Evolutionary conservation across 2,888 invertebrate species (phyloP).

Genomic region (Seira musarum): DNA sequence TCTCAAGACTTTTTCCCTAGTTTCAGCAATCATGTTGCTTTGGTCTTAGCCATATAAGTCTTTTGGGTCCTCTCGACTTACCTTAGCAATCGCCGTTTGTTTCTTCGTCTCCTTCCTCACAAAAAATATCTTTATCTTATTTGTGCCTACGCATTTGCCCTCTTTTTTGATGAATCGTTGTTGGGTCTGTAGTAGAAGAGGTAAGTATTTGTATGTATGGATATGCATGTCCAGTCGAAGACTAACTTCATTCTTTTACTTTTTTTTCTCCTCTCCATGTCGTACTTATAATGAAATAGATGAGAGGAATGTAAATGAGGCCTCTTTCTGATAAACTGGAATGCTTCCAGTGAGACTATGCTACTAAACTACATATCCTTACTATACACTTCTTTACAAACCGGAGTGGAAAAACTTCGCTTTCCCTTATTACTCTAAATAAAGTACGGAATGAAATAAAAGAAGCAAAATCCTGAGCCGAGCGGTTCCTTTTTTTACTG

Average conservation of each 20-base stretch:
- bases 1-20: conserved; percentile 4
- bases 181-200: too few species aligned
- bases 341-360: conserved; percentile 33
- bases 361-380: too few species aligned
- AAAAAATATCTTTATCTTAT: conserved; percentile 5
- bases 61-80: not conserved
- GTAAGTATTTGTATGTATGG: too few species aligned
- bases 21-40: not conserved
- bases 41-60: not conserved
- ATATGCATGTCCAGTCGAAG: conserved; percentile 32
- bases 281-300: conserved; percentile 54
- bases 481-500: conserved; percentile 18
- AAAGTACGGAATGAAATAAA: not conserved
- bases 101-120: conserved; percentile 6
- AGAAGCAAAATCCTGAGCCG: conserved; percentile 5
- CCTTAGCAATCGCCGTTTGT: conserved; percentile 18
- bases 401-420: conserved; percentile 15
- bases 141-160: not conserved
- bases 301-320: conserved; percentile 59
- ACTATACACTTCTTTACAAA: conserved; percentile 22
- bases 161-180: conserved; percentile 18
- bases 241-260: conserved; percentile 32
- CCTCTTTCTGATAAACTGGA: conserved; percentile 44
- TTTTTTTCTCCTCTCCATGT: conserved; percentile 9
- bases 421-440: not conserved